phyloP scores from a whole-genome alignment of 2,113 vertebrate genomes.

The Passer domesticus region DNA sequence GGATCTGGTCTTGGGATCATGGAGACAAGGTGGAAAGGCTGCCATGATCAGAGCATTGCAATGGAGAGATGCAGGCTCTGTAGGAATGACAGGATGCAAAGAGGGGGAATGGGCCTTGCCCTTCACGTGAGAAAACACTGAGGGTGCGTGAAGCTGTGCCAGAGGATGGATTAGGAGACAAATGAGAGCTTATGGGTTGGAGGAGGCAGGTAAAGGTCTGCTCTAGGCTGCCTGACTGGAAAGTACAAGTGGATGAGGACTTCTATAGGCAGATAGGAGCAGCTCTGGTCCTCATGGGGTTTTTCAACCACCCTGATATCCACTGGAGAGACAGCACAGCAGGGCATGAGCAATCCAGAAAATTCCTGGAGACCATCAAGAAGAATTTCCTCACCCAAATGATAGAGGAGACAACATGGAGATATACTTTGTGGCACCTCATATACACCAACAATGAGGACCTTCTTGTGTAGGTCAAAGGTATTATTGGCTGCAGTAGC shows the following conservation, averaged over 20 bases:
- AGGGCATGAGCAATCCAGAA: neutral
- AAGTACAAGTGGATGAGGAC: neutral
- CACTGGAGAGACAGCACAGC: neutral
- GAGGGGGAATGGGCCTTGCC: neutral
- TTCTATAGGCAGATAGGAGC: neutral
- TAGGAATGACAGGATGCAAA: neutral
- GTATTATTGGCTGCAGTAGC: neutral
- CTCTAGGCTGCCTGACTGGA: neutral
- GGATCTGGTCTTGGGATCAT: neutral
- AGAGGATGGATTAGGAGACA: neutral
- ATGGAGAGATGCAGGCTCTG: neutral
- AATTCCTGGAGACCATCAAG: neutral
- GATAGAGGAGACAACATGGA: neutral
- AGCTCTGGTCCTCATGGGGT: neutral
- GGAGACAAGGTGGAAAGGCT: neutral
- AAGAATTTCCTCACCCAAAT: neutral
- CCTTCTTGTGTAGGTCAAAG: neutral
- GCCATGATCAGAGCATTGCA: fast-evolving
- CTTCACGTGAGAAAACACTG: neutral
- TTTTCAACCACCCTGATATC: neutral
- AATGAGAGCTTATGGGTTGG: neutral
- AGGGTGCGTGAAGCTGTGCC: neutral
- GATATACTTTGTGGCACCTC: neutral
- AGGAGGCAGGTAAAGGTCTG: neutral
- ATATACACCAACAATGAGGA: neutral